These are phyloP conservation scores for Acromyrmex echinatior DNA, from an alignment of 1,140 invertebrate genomes.

Conservation along the genomic window DNA sequence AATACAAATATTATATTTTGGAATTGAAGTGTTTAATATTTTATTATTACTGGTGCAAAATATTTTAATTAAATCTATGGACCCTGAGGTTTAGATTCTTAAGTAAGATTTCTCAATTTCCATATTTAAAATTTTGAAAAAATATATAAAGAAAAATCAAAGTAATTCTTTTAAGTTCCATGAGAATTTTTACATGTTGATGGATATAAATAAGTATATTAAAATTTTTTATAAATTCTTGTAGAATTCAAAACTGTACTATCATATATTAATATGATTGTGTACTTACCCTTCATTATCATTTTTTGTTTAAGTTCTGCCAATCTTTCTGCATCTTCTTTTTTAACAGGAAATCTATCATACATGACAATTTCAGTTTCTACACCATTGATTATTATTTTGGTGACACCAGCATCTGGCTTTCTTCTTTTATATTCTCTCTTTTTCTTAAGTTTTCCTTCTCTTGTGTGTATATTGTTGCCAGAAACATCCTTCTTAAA, in stretches of 20 bases:
- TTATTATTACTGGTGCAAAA: background rate
- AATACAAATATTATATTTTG: background rate
- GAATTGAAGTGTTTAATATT: background rate
- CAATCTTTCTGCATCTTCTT: slow-evolving; percentile 90
- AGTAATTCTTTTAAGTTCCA: background rate
- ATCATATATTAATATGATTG: background rate
- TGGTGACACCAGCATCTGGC: slow-evolving; percentile 84
- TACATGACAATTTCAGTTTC: slow-evolving; percentile 89
- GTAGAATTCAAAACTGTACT: slow-evolving; percentile 13
- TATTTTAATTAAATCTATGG: background rate
- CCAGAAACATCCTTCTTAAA: background rate
- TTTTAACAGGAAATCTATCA: slow-evolving; percentile 91
- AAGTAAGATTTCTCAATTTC: background rate
- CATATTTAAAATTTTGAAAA: background rate
- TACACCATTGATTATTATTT: slow-evolving; percentile 89
- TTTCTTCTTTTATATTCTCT: slow-evolving; percentile 86
- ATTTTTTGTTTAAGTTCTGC: slow-evolving; percentile 88
- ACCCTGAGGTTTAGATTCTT: background rate
- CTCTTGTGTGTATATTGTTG: background rate
- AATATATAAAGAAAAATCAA: background rate
- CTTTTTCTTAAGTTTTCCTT: slow-evolving; percentile 68
- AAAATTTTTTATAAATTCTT: background rate
- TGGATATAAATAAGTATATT: background rate
- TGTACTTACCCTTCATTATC: slow-evolving; percentile 88
- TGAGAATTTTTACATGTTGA: background rate